Evolutionary conservation across 2,797 vertebrate genomes (phyloP).

Genomic region (Myiothlypis coronata): DNA sequence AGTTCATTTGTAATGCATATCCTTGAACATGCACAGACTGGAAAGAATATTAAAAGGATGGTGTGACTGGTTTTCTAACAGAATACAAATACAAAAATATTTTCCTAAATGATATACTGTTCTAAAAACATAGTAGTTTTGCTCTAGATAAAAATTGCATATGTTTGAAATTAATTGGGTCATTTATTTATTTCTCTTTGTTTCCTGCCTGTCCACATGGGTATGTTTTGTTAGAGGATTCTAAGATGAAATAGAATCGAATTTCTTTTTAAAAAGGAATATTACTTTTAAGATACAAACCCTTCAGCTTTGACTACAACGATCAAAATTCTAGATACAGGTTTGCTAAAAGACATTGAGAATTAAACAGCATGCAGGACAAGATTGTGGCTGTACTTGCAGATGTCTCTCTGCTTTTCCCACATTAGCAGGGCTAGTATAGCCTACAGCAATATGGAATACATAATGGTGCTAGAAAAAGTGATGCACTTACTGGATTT

Average conservation of each 20-base stretch:
- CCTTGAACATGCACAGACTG: background rate
- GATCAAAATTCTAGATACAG: background rate
- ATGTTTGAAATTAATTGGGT: background rate
- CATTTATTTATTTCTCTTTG: background rate
- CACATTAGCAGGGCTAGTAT: accelerated
- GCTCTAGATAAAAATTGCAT: background rate
- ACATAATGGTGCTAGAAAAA: background rate
- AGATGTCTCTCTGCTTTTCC: background rate
- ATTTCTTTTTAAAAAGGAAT: background rate
- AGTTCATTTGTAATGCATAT: background rate
- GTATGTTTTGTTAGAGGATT: background rate
- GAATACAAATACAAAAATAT: background rate
- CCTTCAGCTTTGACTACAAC: background rate
- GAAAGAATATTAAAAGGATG: background rate
- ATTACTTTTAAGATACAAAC: background rate
- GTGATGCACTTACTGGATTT: background rate
- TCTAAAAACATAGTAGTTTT: background rate
- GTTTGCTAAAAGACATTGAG: background rate
- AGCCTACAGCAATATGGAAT: background rate
- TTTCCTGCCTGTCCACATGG: background rate
- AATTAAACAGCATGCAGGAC: background rate
- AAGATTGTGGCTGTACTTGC: background rate
- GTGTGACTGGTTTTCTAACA: background rate
- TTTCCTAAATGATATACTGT: background rate
- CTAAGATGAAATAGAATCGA: background rate